Base-by-base conservation (phyloP, 2,113 vertebrate species). In the Diadophis punctatus region DNA sequence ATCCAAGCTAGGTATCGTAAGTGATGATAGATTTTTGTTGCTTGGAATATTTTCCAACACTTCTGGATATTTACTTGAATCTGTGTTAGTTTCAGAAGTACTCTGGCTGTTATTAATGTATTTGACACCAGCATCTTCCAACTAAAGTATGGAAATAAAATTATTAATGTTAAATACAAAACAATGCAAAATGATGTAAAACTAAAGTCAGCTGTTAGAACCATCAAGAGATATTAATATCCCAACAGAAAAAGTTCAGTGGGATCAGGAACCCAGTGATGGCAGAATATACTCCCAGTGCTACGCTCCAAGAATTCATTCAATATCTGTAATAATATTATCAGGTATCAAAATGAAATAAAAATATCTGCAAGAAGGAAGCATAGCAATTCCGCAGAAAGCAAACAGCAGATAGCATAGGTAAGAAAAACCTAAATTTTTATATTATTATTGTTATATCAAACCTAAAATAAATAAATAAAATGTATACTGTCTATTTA, bases 51-150 rank as follows among this genome's bases (percentile, higher is more conserved):
- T 94, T 85, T 90, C 86, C 51, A 92, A 80, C 53, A 22, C 84
- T 94, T 93, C 94, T n/a, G 90, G 95, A 80, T 90, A 94, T 84
- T 96, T 97, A 30, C 92, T 90, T 52, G 97, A 94, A 86, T 98
- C 98, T 27, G 98, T 96, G 89, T 90, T 95, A 51, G 91, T 96
- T 94, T 96, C 95, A 56, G 90, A 80, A 2, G 97, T 97, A 91
- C 97, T 95, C 39, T 96, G 97, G 2, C 97, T 93, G 91, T 98
- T 52, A 23, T 93, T 92, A 92, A 92, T 27, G 5, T 86, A 97
- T 93, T 94, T 96, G 53, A 95, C 92, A 92, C 97, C 96, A 53
- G 95, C 93, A 89, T 98, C 97, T 56, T 92, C 97, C 86, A 91
- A 96, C 99, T 99, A 86, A 20, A 90, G 4, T 23, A 68, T 46